Percentiles rank a stretch among this genome's conserved stretches.
phyloP scores from a whole-genome alignment of 1,140 invertebrate species.

The Latrodectus geometricus region DNA sequence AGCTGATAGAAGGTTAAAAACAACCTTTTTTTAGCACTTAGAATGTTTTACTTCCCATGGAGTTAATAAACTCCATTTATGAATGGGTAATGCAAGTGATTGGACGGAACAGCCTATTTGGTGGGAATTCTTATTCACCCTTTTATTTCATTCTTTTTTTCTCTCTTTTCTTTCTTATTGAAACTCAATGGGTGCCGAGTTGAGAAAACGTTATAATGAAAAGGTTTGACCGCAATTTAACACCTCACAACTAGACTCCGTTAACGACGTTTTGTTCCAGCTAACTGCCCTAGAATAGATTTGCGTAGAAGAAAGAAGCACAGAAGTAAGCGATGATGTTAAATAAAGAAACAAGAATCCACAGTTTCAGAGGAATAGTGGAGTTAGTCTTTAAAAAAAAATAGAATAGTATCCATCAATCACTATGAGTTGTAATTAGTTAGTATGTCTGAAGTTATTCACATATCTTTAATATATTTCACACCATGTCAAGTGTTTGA shows the following conservation, averaged over 20 bases:
- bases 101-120: neutral
- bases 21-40: neutral
- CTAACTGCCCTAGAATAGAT: neutral
- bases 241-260: neutral
- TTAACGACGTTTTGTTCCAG: neutral
- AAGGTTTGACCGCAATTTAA: neutral
- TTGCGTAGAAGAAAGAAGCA: neutral
- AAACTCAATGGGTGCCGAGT: neutral
- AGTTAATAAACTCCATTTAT: neutral
- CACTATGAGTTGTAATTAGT: too few species aligned
- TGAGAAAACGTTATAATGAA: neutral
- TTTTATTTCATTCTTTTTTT: neutral
- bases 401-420: too few species aligned
- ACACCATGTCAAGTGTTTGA: too few species aligned
- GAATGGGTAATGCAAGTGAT: neutral
- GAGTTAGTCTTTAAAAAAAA: too few species aligned
- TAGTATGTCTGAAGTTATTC: too few species aligned
- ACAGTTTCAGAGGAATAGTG: too few species aligned
- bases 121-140: neutral
- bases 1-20: too few species aligned
- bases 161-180: neutral
- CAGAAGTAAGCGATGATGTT: neutral
- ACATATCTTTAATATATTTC: too few species aligned
- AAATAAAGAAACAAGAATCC: too few species aligned
- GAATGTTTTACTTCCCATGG: neutral